phyloP scores from a whole-genome alignment of 2,113 vertebrate genomes.

The Tachycineta bicolor region DNA sequence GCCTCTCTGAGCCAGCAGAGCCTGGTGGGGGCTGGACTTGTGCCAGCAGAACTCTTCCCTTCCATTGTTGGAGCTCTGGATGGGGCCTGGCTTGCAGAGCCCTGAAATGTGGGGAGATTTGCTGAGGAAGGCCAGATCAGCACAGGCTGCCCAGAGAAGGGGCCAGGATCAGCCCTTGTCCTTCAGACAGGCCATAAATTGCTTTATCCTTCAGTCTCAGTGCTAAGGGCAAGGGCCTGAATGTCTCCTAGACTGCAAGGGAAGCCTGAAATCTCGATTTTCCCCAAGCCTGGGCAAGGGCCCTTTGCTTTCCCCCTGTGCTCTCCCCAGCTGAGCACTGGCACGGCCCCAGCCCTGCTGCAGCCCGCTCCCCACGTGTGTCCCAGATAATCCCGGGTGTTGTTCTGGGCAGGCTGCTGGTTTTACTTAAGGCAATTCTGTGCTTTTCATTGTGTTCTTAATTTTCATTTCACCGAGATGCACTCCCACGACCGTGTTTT shows the following conservation, averaged over 20 bases:
- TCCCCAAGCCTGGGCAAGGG: not conserved
- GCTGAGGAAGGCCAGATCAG: not conserved
- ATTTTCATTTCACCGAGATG: slow-evolving; percentile 12
- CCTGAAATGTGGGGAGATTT: not conserved
- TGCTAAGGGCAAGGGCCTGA: not conserved
- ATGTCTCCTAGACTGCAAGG: rapidly evolving
- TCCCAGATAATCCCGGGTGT: not conserved
- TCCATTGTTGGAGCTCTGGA: not conserved
- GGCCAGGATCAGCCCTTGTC: not conserved
- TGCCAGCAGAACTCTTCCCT: not conserved
- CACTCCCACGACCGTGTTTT: not conserved
- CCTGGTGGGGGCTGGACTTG: not conserved
- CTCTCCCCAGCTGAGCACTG: not conserved
- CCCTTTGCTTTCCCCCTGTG: not conserved
- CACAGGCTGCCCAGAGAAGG: not conserved
- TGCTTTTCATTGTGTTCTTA: slow-evolving; percentile 33
- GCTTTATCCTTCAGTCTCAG: not conserved
- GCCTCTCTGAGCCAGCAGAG: not conserved
- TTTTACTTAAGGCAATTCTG: slow-evolving; percentile 12
- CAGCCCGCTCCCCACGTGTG: not conserved
- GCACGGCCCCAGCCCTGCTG: not conserved
- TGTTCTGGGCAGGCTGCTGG: not conserved
- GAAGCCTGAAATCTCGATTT: not conserved
- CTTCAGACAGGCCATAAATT: not conserved
- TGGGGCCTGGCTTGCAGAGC: not conserved